Base-by-base conservation (phyloP, 2,888 invertebrate species). In the Dermolepida albohirtum region DNA sequence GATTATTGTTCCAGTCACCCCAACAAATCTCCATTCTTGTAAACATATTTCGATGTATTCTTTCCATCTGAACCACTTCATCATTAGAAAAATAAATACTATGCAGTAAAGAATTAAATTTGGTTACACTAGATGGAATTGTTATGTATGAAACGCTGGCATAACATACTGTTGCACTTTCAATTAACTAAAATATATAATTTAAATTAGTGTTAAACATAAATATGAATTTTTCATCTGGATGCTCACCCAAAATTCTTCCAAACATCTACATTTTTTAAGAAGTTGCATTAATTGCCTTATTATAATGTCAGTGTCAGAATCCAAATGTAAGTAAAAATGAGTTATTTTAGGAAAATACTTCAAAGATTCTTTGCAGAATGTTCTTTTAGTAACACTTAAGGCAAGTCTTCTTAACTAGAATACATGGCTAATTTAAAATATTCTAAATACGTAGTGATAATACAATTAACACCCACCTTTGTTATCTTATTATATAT, bases 161-260 rank as follows among this genome's bases (percentile, higher is more conserved):
- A 22, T 12, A 40, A 16, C 16, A 44, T n/a, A 44, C 29, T 14
- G 66, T 47, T 39, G 41, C 66, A 39, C 22, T 54, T 49, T 66
- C 66, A n/a, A 66, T 49, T 27, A 66, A 47, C 66, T 66, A n/a
- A 43, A 52, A 64, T 1, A 39, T 41, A 59, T n/a, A 40, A 22
- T 22, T 12, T 17, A 43, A 11, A 43, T 16, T 2, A 11, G n/a
- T 5, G 7, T 14, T 14, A 47, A 14, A 1, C 14, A 49, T 17
- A 16, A 34, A 62, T 10, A 6, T 6, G 1, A 12, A 22, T 22
- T 22, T 22, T 22, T 22, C 4, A 2, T 22, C 22, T 22, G 12
- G 29, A 40, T 52, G 14, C 40, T 50, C 40, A 66, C 66, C 66
- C 66, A 66, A 49, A 66, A 51, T 51, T 66, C 66, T 27, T 57